Evolutionary conservation across 2,888 invertebrate genomes (phyloP).

Genomic region (Tachina lurida): DNA sequence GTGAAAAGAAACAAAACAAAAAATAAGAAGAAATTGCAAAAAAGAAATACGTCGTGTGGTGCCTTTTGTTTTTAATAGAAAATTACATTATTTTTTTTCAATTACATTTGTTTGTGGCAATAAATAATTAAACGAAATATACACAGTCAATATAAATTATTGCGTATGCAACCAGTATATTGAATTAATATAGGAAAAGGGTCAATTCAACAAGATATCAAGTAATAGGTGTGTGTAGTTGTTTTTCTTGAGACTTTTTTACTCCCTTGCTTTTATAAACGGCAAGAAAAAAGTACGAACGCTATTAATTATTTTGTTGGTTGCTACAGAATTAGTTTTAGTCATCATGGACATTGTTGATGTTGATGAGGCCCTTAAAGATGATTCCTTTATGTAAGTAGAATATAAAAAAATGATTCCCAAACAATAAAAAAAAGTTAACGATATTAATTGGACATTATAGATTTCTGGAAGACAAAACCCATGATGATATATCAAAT

Average conservation of each 20-base stretch:
- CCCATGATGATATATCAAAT: conserved; percentile 82
- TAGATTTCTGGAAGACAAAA: conserved; percentile 82
- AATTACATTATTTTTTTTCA: conserved; percentile 11
- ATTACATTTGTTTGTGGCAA: not conserved
- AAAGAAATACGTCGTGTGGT: conserved; percentile 57
- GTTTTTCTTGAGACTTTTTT: conserved; percentile 37
- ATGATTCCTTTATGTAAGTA: conserved; percentile 83
- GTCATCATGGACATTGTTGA: conserved; percentile 81
- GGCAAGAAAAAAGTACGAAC: conserved; percentile 9
- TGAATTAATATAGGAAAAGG: conserved; percentile 38
- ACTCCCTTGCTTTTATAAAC: conserved; percentile 20
- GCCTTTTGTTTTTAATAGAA: conserved; percentile 30
- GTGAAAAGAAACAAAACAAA: conserved; percentile 49
- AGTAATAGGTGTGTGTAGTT: conserved; percentile 33
- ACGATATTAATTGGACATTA: conserved; percentile 28
- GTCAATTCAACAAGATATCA: conserved; percentile 43
- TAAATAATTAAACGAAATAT: conserved; percentile 17
- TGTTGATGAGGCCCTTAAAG: conserved; percentile 82
- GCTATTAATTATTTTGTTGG: conserved; percentile 7
- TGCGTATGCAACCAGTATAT: conserved; percentile 21
- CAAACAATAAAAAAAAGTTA: conserved; percentile 25
- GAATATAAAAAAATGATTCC: not conserved
- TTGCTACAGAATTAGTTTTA: conserved; percentile 33
- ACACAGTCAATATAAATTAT: conserved; percentile 16
- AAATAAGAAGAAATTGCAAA: conserved; percentile 37